Evolutionary conservation across 2,113 vertebrate genomes (phyloP).

Genomic region (Peromyscus polionotus): DNA sequence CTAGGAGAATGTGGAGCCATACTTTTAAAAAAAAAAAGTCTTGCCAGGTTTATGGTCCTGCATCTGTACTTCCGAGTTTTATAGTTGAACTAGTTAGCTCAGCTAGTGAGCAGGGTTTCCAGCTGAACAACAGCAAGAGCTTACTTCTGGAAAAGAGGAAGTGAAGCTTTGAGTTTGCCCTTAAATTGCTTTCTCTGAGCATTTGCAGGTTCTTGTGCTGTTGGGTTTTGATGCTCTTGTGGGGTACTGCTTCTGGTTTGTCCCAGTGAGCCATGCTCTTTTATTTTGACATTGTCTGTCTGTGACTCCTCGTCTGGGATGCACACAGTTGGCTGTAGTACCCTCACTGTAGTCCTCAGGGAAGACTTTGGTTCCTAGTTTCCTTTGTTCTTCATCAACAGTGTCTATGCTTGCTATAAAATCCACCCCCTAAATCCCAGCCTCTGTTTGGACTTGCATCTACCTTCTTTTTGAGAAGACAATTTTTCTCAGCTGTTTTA

Average conservation of each 20-base stretch:
- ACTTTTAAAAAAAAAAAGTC: not conserved
- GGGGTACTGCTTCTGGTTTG: not conserved
- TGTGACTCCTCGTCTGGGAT: not conserved
- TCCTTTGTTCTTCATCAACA: not conserved
- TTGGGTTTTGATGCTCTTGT: not conserved
- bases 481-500: not conserved
- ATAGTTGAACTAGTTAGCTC: no score
- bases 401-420: not conserved
- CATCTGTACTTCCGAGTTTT: fast-evolving
- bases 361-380: not conserved
- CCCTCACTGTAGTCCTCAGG: not conserved
- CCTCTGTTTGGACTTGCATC: not conserved
- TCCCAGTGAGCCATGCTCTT: not conserved
- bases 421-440: not conserved
- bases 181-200: fast-evolving
- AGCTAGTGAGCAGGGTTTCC: not conserved
- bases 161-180: no score
- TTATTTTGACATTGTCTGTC: fast-evolving
- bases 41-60: not conserved
- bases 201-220: fast-evolving
- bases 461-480: not conserved
- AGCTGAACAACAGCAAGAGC: not conserved
- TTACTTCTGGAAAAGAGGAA: not conserved
- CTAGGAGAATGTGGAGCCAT: not conserved
- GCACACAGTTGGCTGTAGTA: fast-evolving